These are phyloP conservation scores for Calypte anna DNA, from an alignment of 2,113 vertebrate genomes.

Conservation along the genomic window DNA sequence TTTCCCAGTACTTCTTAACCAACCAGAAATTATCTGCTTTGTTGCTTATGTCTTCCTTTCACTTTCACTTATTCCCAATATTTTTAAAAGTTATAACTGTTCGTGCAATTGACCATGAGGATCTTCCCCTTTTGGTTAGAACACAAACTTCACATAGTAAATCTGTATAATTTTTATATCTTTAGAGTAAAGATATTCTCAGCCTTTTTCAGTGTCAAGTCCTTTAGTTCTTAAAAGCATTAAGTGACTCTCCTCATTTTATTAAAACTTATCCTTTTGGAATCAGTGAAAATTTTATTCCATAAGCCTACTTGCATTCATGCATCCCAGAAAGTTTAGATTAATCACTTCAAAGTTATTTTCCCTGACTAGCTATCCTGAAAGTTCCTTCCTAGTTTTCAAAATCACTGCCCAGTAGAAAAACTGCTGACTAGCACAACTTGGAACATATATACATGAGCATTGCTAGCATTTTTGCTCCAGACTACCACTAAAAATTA, in stretches of 20 bases:
- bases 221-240: neutral
- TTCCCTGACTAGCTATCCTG: neutral
- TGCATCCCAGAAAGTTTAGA: neutral
- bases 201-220: neutral
- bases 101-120: neutral
- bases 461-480: neutral
- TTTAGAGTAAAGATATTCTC: neutral
- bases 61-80: neutral
- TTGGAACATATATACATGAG: neutral
- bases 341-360: neutral
- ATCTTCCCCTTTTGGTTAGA: neutral
- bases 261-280: neutral
- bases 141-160: neutral
- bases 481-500: neutral
- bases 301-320: neutral
- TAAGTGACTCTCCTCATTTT: neutral
- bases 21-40: neutral
- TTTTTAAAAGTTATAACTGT: neutral
- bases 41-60: neutral
- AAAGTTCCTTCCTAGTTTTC: neutral
- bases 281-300: neutral
- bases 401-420: neutral
- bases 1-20: neutral
- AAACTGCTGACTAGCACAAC: neutral
- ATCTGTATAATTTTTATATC: neutral